Conservation (phyloP, 2,113 vertebrate genomes). For the Cyprinodon brontotheroides region DNA sequence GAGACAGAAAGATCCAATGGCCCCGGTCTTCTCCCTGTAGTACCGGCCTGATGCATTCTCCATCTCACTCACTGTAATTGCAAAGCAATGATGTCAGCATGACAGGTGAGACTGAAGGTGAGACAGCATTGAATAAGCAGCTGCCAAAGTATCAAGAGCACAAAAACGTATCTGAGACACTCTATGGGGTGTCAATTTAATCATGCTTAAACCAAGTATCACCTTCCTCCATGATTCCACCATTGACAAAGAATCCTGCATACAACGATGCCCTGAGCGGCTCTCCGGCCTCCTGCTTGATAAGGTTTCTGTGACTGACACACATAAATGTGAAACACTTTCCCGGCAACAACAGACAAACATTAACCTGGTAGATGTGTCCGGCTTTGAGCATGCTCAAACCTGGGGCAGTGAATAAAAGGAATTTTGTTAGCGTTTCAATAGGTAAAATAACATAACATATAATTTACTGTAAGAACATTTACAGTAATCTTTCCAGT, state of each 20-base stretch:
- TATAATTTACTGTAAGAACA: neutral
- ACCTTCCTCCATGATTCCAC: conserved; percentile 72
- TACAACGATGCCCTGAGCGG: conserved; percentile 54
- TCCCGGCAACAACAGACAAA: conserved; percentile 8
- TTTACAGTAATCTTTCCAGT: conserved; percentile 5
- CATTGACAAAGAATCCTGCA: conserved; percentile 73
- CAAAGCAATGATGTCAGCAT: conserved; percentile 72
- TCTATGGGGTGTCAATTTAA: conserved; percentile 83
- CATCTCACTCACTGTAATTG: conserved; percentile 77
- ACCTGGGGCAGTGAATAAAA: neutral
- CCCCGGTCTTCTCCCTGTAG: conserved; percentile 41
- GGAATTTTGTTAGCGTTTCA: too few species aligned
- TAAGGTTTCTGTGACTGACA: conserved; percentile 65
- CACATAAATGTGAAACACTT: conserved; percentile 36
- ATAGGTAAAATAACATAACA: neutral
- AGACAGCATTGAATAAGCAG: conserved; percentile 77
- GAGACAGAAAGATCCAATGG: conserved; percentile 34
- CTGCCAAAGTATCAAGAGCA: conserved; percentile 67
- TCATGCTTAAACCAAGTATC: conserved; percentile 78
- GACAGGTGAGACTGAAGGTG: conserved; percentile 73
- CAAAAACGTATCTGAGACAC: conserved; percentile 76
- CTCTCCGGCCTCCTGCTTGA: conserved; percentile 51
- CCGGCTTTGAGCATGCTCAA: neutral
- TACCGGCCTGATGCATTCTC: conserved; percentile 42
- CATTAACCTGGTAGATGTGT: neutral